These are phyloP conservation scores for Liopterus haemorrhoidalis DNA, from an alignment of 2,888 invertebrate species.

Conservation along the genomic window DNA sequence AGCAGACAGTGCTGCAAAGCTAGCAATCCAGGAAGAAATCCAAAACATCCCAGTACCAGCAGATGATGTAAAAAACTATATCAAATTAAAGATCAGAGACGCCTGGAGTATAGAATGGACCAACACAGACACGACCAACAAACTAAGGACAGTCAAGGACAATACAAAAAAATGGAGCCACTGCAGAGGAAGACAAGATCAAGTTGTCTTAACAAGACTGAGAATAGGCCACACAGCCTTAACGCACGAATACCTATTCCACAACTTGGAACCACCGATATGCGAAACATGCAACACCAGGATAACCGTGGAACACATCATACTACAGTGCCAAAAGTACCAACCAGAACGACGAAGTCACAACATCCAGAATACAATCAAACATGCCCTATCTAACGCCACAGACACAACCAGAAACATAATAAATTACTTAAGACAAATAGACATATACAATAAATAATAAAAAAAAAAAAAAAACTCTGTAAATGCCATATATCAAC, in stretches of 20 bases:
- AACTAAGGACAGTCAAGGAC: not conserved
- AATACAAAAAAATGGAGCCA: not conserved
- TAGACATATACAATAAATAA: too few species aligned
- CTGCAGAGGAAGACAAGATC: not conserved
- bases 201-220: conserved; percentile 1
- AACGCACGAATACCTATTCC: not conserved
- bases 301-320: not conserved
- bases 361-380: too few species aligned
- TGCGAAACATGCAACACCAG: not conserved
- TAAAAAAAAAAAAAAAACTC: too few species aligned
- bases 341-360: too few species aligned
- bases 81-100: not conserved
- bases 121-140: not conserved
- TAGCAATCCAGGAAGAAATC: not conserved
- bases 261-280: not conserved
- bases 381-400: too few species aligned
- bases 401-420: too few species aligned
- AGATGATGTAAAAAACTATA: not conserved
- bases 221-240: conserved; percentile 4
- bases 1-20: too few species aligned
- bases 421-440: too few species aligned
- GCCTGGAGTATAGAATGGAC: conserved; percentile 7
- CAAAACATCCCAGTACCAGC: not conserved
- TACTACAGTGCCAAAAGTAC: not conserved
- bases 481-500: too few species aligned